Evolutionary conservation across 2,113 vertebrate species (phyloP).

Genomic region (Phylloscopus whistleri): DNA sequence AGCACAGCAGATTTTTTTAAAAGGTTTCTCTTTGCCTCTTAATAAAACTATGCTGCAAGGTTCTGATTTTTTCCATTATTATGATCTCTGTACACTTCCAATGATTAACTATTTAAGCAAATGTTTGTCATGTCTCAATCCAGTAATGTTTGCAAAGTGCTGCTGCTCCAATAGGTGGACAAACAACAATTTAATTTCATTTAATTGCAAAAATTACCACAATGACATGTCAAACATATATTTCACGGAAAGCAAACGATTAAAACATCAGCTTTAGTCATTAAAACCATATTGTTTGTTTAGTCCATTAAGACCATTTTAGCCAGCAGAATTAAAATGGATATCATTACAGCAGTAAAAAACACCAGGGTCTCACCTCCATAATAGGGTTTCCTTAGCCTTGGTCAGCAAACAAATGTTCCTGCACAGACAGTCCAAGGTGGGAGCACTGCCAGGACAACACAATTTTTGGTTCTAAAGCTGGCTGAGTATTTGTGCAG

Average conservation of each 20-base stretch:
- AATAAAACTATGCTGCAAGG: background rate
- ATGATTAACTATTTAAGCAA: background rate
- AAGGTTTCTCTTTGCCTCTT: background rate
- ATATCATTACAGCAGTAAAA: background rate
- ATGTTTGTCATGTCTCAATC: background rate
- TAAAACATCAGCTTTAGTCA: background rate
- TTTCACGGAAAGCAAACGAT: background rate
- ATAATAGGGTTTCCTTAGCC: background rate
- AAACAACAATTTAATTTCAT: conserved; percentile 4
- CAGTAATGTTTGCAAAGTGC: background rate
- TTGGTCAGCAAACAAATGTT: background rate
- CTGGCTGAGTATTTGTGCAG: background rate
- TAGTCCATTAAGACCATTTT: background rate
- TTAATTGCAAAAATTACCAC: background rate
- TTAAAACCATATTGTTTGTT: background rate
- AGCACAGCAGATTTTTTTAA: background rate
- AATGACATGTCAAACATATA: background rate
- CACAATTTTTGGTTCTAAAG: background rate
- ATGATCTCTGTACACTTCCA: background rate
- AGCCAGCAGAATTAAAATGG: background rate
- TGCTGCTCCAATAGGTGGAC: background rate
- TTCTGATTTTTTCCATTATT: background rate
- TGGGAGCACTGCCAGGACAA: background rate
- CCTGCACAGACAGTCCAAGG: background rate
- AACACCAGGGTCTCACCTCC: background rate